Evolutionary conservation across 1,140 invertebrate species (phyloP).

Genomic region (Drosophila setifemur): DNA sequence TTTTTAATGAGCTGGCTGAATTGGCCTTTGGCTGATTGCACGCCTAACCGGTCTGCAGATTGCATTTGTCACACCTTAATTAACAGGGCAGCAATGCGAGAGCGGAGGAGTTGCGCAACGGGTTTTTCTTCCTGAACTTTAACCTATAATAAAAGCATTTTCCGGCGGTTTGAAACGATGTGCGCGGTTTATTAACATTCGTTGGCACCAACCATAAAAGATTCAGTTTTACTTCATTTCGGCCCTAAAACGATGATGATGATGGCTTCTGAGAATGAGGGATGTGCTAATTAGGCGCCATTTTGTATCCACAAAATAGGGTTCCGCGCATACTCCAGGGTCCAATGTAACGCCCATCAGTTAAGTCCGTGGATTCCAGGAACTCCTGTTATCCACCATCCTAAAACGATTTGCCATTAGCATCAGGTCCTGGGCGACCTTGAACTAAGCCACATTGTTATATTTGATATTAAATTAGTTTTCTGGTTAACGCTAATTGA

Average conservation of each 20-base stretch:
- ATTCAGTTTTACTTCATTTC: conserved; percentile 1
- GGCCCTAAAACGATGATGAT: conserved; percentile 28
- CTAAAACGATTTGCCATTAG: background rate
- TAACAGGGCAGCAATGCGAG: conserved; percentile 27
- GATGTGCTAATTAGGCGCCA: conserved; percentile 55
- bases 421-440: conserved; percentile 7
- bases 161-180: background rate
- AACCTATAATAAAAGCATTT: conserved; percentile 19
- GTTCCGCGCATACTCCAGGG: conserved; percentile 35
- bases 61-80: conserved; percentile 71
- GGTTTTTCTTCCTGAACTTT: conserved; percentile 36
- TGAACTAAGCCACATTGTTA: conserved; percentile 28
- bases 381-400: too few species aligned
- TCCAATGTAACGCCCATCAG: conserved; percentile 24
- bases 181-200: conserved; percentile 38
- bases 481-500: conserved; percentile 83
- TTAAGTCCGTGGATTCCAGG: too few species aligned
- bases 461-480: conserved; percentile 85
- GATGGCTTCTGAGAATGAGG: conserved; percentile 28
- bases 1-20: conserved; percentile 47
- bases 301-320: conserved; percentile 53
- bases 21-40: conserved; percentile 59
- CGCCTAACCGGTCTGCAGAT: conserved; percentile 37
- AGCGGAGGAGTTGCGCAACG: conserved; percentile 25
- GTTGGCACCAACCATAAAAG: conserved; percentile 31